A percentile compares a stretch with the other conserved stretches of the same genome.
Conservation (phyloP, 2,113 vertebrate genomes). For the Typhlomys cinereus region DNA sequence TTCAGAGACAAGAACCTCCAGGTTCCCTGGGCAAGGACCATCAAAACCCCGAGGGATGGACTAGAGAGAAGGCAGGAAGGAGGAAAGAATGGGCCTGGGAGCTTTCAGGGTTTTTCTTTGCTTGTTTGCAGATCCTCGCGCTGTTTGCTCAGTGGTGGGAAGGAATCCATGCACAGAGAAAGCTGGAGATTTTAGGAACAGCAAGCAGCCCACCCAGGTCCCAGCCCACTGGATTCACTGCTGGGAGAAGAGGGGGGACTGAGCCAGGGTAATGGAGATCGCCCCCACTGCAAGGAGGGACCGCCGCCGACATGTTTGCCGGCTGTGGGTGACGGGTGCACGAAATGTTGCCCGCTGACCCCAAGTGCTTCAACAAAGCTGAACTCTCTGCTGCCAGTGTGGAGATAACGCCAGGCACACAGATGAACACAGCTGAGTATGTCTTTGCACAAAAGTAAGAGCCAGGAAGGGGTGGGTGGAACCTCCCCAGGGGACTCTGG, state of each 20-base stretch:
- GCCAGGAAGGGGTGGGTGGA: fast-evolving
- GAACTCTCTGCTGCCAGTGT: background rate
- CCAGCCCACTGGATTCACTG: background rate
- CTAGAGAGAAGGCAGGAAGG: background rate
- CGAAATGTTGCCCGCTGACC: background rate
- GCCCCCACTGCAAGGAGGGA: no score
- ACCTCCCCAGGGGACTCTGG: background rate
- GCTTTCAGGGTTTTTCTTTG: background rate
- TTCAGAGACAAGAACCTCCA: background rate
- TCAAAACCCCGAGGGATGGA: no score
- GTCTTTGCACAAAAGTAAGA: background rate
- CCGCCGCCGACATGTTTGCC: background rate
- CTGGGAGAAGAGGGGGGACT: fast-evolving
- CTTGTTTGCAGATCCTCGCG: background rate
- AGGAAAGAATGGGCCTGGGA: no score
- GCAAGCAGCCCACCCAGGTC: fast-evolving
- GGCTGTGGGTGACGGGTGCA: background rate
- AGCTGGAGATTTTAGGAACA: background rate
- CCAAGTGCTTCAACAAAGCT: background rate
- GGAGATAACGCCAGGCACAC: background rate
- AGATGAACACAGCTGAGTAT: background rate
- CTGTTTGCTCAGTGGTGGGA: background rate
- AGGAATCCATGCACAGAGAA: background rate
- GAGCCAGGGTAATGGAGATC: background rate
- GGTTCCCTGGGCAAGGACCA: background rate